phyloP scores from a whole-genome alignment of 2,113 vertebrate species.

The Blennius ocellaris region DNA sequence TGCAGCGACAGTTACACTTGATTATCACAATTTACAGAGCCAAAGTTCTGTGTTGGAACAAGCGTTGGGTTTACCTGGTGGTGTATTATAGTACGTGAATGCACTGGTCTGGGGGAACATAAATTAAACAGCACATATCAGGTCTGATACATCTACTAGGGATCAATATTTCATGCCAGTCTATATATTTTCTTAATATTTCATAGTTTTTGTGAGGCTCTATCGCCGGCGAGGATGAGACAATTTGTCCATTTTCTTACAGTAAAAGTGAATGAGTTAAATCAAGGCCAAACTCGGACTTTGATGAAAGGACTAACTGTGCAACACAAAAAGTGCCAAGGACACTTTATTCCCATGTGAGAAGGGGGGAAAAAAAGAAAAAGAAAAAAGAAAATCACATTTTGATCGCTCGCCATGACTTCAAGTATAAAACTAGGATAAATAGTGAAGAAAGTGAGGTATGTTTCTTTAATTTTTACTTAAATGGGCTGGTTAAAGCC shows the following conservation, averaged over 20 bases:
- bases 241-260: conserved; percentile 4
- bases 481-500: conserved; percentile 39
- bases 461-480: conserved; percentile 24
- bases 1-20: conserved; percentile 7
- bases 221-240: not conserved
- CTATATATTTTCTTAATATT: conserved; percentile 11
- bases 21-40: conserved; percentile 16
- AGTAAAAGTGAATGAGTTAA: conserved; percentile 1
- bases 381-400: not conserved
- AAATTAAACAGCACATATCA: conserved; percentile 26
- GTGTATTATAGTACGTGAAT: not conserved
- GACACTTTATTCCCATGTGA: not conserved
- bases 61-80: not conserved
- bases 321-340: not conserved
- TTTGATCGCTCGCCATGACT: not conserved
- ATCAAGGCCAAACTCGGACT: not conserved
- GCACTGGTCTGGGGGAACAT: not conserved
- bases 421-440: not conserved
- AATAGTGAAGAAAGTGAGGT: conserved; percentile 12
- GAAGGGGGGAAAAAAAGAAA: not conserved
- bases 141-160: conserved; percentile 15
- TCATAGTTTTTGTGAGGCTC: conserved; percentile 13
- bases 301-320: not conserved
- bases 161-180: conserved; percentile 3
- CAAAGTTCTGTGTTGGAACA: conserved; percentile 1